A percentile compares a stretch with the other conserved stretches of the same genome.
Evolutionary conservation across 2,888 invertebrate genomes (phyloP).

Genomic region (Diarsia mendica): DNA sequence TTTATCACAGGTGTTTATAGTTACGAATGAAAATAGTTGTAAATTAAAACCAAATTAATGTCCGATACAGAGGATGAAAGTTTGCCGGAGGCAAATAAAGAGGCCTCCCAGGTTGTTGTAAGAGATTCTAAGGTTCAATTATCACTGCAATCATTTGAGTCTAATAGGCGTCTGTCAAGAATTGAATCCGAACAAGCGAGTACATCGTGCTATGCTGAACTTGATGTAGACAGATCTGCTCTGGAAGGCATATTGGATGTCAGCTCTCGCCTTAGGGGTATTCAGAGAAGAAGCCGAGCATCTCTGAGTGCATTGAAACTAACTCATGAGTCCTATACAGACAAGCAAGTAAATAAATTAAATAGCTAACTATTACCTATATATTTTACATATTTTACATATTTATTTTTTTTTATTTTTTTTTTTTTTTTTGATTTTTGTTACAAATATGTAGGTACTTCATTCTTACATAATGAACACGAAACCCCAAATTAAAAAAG

Average conservation of each 20-base stretch:
- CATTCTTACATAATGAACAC: not conserved
- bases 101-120: not conserved
- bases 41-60: constrained; percentile 19
- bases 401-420: too few species aligned
- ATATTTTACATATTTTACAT: too few species aligned
- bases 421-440: too few species aligned
- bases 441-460: constrained; percentile 39
- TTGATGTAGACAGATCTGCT: constrained; percentile 83
- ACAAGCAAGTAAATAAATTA: constrained; percentile 86
- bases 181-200: constrained; percentile 56
- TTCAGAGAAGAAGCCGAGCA: constrained; percentile 82
- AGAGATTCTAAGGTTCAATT: not conserved
- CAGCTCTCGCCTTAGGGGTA: constrained; percentile 79
- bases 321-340: constrained; percentile 87
- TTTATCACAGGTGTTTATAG: not conserved
- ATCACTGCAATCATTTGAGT: constrained; percentile 71
- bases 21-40: constrained; percentile 2
- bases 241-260: constrained; percentile 86
- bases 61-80: constrained; percentile 31
- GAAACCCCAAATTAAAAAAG: constrained; percentile 29
- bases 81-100: constrained; percentile 1
- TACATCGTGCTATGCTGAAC: constrained; percentile 50
- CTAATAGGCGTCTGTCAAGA: constrained; percentile 65
- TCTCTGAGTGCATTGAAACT: constrained; percentile 85
- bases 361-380: constrained; percentile 53